Conservation (phyloP, 2,113 vertebrate genomes). For the Scomber scombrus region DNA sequence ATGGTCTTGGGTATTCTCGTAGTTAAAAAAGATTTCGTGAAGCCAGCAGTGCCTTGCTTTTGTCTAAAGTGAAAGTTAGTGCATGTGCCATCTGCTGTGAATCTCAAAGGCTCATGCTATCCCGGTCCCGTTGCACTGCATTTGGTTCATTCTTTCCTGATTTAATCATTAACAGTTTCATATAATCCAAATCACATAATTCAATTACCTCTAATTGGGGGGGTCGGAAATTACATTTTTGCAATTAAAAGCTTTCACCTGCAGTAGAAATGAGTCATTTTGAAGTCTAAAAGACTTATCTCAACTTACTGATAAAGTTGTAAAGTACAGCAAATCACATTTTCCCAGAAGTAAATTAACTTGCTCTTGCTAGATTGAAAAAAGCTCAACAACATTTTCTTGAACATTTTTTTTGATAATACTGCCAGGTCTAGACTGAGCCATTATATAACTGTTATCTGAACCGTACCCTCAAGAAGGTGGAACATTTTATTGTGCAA, state of each 20-base stretch:
- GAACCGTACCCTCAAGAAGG: not conserved
- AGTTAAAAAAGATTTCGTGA: constrained; percentile 12
- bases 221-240: not conserved
- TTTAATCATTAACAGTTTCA: not conserved
- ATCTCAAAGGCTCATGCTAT: constrained; percentile 15
- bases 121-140: constrained; percentile 3
- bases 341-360: constrained; percentile 17
- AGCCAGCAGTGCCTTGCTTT: constrained; percentile 4
- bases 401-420: not conserved
- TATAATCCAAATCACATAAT: not conserved
- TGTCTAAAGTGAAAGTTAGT: constrained; percentile 31
- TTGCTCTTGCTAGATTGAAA: constrained; percentile 14
- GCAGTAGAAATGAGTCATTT: not conserved
- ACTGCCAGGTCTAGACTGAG: not conserved
- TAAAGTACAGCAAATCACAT: constrained; percentile 10
- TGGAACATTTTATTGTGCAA: not conserved
- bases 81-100: constrained; percentile 44
- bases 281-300: not conserved
- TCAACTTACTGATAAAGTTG: not conserved
- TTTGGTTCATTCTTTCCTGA: not conserved
- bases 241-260: not conserved
- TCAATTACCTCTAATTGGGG: not conserved
- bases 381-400: not conserved
- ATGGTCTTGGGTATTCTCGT: constrained; percentile 7
- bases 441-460: not conserved